Conservation (phyloP, 2,888 invertebrate species). For the Aspidiotus destructor region DNA sequence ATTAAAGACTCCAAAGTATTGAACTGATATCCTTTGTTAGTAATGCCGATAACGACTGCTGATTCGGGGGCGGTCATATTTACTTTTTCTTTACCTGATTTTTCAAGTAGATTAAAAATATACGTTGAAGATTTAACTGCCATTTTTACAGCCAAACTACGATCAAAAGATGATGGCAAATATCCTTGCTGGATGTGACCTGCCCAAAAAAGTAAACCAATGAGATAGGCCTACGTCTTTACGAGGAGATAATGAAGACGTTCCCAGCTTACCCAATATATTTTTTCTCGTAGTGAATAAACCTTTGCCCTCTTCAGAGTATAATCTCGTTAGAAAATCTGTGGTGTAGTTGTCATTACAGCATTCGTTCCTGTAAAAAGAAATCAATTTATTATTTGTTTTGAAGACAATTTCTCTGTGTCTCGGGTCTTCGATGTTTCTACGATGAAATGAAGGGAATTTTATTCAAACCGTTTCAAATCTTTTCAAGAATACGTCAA, state of each 20-base stretch:
- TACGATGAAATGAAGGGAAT: no score
- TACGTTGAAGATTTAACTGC: constrained; percentile 28
- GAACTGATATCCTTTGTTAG: constrained; percentile 6
- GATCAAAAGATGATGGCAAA: constrained; percentile 33
- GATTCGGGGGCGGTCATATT: constrained; percentile 3
- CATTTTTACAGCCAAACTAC: constrained; percentile 32
- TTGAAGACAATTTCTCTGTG: no score
- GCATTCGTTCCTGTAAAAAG: constrained; percentile 66
- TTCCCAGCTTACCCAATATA: constrained; percentile 58
- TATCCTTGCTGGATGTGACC: constrained; percentile 33
- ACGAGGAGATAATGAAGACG: neutral
- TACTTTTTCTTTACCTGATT: neutral
- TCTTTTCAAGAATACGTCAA: neutral
- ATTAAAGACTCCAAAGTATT: neutral
- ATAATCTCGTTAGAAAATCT: constrained; percentile 89
- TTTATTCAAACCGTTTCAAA: neutral
- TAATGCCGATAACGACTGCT: constrained; percentile 24
- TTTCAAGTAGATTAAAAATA: constrained; percentile 19
- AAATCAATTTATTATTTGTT: neutral
- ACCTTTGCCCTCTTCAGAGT: constrained; percentile 92
- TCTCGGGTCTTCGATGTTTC: no score
- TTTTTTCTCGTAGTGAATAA: constrained; percentile 91
- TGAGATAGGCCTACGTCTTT: neutral
- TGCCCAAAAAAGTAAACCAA: neutral
- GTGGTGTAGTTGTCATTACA: constrained; percentile 93